phyloP scores from a whole-genome alignment of 2,888 invertebrate species.

The Scrobipalpa atriplicella region DNA sequence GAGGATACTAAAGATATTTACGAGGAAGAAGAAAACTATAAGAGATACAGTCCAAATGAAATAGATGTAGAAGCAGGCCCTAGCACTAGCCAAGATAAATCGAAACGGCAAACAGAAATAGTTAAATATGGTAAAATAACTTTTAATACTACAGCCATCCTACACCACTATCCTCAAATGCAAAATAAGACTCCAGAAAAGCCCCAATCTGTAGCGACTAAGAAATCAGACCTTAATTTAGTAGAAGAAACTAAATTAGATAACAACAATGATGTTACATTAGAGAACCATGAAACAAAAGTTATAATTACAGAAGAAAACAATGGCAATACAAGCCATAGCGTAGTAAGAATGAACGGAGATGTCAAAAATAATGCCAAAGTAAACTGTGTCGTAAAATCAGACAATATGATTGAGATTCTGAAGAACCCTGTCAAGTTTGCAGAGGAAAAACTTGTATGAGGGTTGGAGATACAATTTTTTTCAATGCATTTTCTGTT shows the following conservation, averaged over 20 bases:
- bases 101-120: conserved; percentile 62
- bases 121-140: conserved; percentile 76
- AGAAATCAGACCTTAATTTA: conserved; percentile 63
- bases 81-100: conserved; percentile 61
- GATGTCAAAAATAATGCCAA: conserved; percentile 48
- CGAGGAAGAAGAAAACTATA: conserved; percentile 44
- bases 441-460: conserved; percentile 78
- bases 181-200: conserved; percentile 43
- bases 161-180: conserved; percentile 76
- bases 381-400: conserved; percentile 48
- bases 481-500: conserved; percentile 57
- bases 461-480: conserved; percentile 62
- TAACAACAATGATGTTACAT: conserved; percentile 63
- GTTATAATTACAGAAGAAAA: conserved; percentile 42
- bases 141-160: conserved; percentile 73
- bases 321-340: conserved; percentile 63
- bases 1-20: conserved; percentile 69
- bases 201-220: conserved; percentile 44
- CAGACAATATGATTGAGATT: conserved; percentile 51
- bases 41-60: conserved; percentile 47
- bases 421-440: conserved; percentile 68
- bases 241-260: conserved; percentile 46
- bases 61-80: conserved; percentile 58
- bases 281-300: conserved; percentile 44
- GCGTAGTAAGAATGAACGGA: conserved; percentile 48